phyloP scores from a whole-genome alignment of 2,888 invertebrate species.

The Eilema griseolum region DNA sequence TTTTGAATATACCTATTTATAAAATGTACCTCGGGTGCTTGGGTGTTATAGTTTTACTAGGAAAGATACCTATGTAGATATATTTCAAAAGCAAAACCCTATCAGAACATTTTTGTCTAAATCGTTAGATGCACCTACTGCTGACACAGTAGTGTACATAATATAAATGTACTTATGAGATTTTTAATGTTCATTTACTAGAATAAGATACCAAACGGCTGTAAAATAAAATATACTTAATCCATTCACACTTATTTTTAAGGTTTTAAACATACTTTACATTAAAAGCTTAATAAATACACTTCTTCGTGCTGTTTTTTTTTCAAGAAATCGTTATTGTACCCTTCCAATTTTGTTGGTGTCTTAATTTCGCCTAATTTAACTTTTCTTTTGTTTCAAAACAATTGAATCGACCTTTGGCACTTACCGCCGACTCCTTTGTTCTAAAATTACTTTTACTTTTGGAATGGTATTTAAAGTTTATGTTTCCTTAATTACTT shows the following conservation, averaged over 20 bases:
- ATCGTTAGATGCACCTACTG: neutral
- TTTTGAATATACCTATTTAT: too few species aligned
- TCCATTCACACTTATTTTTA: too few species aligned
- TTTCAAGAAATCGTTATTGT: conserved; percentile 10
- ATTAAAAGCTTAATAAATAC: neutral
- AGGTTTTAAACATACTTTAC: neutral
- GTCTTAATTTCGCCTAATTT: conserved; percentile 28
- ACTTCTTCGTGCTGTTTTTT: neutral
- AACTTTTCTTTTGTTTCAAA: conserved; percentile 28
- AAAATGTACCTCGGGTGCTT: too few species aligned
- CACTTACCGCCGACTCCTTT: conserved; percentile 25
- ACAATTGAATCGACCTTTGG: conserved; percentile 37
- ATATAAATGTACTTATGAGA: too few species aligned
- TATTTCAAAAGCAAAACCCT: neutral
- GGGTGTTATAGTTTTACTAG: too few species aligned
- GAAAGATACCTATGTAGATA: neutral
- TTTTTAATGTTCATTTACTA: too few species aligned
- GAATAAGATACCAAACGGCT: too few species aligned
- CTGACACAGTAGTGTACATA: too few species aligned
- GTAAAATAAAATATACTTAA: neutral
- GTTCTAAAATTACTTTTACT: conserved; percentile 28
- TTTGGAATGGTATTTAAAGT: neutral
- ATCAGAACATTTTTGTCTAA: neutral
- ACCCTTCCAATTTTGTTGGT: neutral
- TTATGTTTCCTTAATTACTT: conserved; percentile 16